phyloP scores from a whole-genome alignment of 2,888 invertebrate genomes.

The Glaucopsyche alexis region DNA sequence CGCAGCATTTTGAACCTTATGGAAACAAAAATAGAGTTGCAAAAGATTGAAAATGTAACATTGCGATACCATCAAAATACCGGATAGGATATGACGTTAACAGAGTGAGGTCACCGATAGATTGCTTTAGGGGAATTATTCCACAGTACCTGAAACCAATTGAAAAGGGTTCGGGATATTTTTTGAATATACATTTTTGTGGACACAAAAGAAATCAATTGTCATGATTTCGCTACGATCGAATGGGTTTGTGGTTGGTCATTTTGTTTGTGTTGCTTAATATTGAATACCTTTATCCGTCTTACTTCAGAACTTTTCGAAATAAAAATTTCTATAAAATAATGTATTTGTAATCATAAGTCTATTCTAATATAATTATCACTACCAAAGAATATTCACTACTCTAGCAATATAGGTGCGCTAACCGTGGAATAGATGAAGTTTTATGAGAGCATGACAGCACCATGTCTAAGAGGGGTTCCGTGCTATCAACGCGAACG shows the following conservation, averaged over 20 bases:
- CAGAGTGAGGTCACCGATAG: conserved; percentile 53
- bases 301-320: neutral
- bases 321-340: too few species aligned
- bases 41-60: neutral
- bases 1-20: neutral
- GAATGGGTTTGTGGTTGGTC: conserved; percentile 17
- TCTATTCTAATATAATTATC: too few species aligned
- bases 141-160: conserved; percentile 24
- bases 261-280: neutral
- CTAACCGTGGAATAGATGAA: too few species aligned
- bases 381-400: too few species aligned
- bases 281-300: neutral
- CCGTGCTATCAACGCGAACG: too few species aligned
- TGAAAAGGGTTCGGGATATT: conserved; percentile 20
- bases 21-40: neutral
- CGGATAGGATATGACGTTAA: conserved; percentile 60
- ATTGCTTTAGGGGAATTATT: conserved; percentile 52
- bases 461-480: too few species aligned
- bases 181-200: conserved; percentile 26
- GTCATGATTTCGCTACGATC: conserved; percentile 3
- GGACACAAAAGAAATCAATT: conserved; percentile 22
- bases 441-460: too few species aligned
- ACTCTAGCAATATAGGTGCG: too few species aligned
- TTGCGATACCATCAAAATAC: conserved; percentile 19
- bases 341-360: too few species aligned